Conservation (phyloP, 2,113 vertebrate species). For the Tragelaphus strepsiceros region DNA sequence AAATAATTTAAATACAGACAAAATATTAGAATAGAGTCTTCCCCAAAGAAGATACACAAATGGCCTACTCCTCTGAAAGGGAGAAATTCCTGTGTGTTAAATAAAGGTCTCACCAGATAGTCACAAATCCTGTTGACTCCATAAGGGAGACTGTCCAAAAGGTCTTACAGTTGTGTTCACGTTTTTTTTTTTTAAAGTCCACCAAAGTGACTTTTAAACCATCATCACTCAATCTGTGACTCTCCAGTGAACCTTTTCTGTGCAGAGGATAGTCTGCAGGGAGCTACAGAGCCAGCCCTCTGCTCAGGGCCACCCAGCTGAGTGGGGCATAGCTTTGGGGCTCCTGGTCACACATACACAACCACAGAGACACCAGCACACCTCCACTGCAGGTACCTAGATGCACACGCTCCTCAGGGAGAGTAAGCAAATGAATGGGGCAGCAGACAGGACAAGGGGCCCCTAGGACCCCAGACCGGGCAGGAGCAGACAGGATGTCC, state of each 20-base stretch:
- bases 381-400: rapidly evolving
- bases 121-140: neutral
- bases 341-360: neutral
- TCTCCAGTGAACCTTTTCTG: neutral
- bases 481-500: neutral
- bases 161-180: neutral
- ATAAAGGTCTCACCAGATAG: neutral
- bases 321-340: no score
- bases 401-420: rapidly evolving
- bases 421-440: neutral
- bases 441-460: neutral
- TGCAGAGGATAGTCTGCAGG: neutral
- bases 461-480: neutral
- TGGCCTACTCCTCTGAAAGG: neutral
- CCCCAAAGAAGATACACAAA: neutral
- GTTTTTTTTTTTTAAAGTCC: neutral
- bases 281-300: neutral
- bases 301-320: neutral
- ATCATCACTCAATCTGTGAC: neutral
- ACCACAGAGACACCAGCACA: neutral
- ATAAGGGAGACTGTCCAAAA: neutral
- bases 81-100: neutral
- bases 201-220: neutral
- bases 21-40: neutral
- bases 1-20: neutral